Percentiles rank a stretch among this genome's conserved stretches.
phyloP scores from a whole-genome alignment of 1,140 invertebrate species.

The Cecropterus lyciades region DNA sequence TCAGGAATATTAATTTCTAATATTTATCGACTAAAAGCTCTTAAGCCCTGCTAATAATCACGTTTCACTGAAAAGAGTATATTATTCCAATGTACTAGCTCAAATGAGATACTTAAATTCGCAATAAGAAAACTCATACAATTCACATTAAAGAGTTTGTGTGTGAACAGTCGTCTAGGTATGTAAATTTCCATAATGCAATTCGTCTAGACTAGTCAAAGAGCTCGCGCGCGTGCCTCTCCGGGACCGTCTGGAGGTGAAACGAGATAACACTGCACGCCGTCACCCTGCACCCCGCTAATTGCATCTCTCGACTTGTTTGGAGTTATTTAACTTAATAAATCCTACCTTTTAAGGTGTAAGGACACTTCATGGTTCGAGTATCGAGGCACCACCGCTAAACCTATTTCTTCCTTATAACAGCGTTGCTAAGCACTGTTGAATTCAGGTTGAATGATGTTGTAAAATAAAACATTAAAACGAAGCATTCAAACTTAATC shows the following conservation, averaged over 20 bases:
- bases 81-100: background rate
- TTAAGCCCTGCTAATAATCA: no score
- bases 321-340: background rate
- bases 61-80: background rate
- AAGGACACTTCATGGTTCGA: no score
- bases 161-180: conserved; percentile 40
- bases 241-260: conserved; percentile 29
- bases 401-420: no score
- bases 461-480: no score
- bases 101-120: conserved; percentile 4
- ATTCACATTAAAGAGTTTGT: conserved; percentile 36
- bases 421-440: no score
- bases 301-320: conserved; percentile 11
- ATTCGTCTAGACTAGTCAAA: conserved; percentile 38
- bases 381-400: no score
- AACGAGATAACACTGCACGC: conserved; percentile 16
- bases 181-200: conserved; percentile 45
- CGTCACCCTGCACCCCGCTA: background rate
- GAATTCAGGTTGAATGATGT: no score
- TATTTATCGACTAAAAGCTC: no score
- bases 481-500: no score
- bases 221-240: conserved; percentile 25
- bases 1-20: no score
- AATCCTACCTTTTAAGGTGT: background rate
- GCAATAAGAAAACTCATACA: conserved; percentile 20